These are phyloP conservation scores for Drosophila engyochracea DNA, from an alignment of 2,888 invertebrate genomes.

Conservation along the genomic window DNA sequence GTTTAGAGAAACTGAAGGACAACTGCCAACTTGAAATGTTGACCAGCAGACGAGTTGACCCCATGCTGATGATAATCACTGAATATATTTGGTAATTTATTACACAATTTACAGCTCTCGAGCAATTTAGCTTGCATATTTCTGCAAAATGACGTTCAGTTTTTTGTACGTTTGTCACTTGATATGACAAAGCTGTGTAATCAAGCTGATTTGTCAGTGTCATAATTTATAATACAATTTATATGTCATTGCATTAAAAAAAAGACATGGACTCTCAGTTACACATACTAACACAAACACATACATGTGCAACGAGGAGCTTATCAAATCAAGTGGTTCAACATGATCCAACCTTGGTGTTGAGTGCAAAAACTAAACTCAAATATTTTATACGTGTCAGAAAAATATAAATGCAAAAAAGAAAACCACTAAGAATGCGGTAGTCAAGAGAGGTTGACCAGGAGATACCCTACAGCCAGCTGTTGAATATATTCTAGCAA, in stretches of 20 bases:
- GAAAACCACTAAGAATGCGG: not conserved
- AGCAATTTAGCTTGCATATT: constrained; percentile 1
- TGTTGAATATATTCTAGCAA: not conserved
- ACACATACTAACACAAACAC: not conserved
- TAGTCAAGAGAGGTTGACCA: not conserved
- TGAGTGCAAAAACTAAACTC: constrained; percentile 20
- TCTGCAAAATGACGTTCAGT: not conserved
- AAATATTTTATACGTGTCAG: constrained; percentile 19
- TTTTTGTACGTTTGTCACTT: constrained; percentile 7
- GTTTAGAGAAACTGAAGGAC: not conserved
- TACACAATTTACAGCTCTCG: not conserved
- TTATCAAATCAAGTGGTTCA: constrained; percentile 56
- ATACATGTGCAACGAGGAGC: constrained; percentile 32
- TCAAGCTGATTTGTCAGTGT: constrained; percentile 44
- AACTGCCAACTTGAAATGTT: not conserved
- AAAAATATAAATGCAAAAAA: not conserved
- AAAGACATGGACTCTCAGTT: not conserved
- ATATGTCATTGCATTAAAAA: constrained; percentile 25
- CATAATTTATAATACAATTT: constrained; percentile 39
- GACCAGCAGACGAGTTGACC: not conserved
- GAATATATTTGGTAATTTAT: not conserved
- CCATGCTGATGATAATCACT: not conserved
- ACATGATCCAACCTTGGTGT: constrained; percentile 54
- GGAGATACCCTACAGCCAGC: not conserved
- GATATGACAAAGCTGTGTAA: constrained; percentile 2